Base-by-base conservation (phyloP, 2,113 vertebrate species). In the Piprites chloris region DNA sequence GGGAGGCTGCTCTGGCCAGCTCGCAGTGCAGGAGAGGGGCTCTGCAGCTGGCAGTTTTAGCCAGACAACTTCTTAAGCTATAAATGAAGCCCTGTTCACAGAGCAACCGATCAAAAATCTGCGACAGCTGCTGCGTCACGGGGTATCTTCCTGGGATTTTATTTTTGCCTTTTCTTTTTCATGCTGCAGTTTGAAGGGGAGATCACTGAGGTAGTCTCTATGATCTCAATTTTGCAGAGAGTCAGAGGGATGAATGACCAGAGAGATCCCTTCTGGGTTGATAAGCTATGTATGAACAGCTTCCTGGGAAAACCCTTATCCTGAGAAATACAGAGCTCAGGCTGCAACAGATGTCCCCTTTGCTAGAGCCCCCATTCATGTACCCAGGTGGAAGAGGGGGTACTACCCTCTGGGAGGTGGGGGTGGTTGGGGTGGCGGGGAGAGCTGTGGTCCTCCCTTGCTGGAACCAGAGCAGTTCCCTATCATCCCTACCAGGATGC, bases 401-500 rank as follows among this genome's bases (percentile, higher is more conserved):
- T 39, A 8, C 12, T 41, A 11, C 23, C 19, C n/a, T 77, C 41
- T 89, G 52, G 47, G 32, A 80, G 32, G 17, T 0, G 9, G 50
- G 16, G 6, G 1, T 75, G 27, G 39, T 17, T 75, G 46, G 24
- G 16, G 17, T 41, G 32, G 24, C 2, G 2, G 16, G 20, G 44
- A 74, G 50, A 74, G 47, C 17, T 73, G 47, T 4, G 3, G 21
- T 52, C 1, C 1, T 79, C 18, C 41, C n/a, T 44, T 65, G 59
- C 26, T 76, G 89, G 27, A 65, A 23, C 50, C 17, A 35, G 63
- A 72, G 37, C 6, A 0, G 33, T 26, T 75, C 35, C 7, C 46
- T 76, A 2, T 44, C 3, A 0, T 39, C 50, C 85, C 61, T 0
- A 0, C 42, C 23, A 22, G 52, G 18, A 44, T 4, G 8, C 42